phyloP scores from a whole-genome alignment of 2,797 vertebrate genomes.

The Acanthiza pusilla region DNA sequence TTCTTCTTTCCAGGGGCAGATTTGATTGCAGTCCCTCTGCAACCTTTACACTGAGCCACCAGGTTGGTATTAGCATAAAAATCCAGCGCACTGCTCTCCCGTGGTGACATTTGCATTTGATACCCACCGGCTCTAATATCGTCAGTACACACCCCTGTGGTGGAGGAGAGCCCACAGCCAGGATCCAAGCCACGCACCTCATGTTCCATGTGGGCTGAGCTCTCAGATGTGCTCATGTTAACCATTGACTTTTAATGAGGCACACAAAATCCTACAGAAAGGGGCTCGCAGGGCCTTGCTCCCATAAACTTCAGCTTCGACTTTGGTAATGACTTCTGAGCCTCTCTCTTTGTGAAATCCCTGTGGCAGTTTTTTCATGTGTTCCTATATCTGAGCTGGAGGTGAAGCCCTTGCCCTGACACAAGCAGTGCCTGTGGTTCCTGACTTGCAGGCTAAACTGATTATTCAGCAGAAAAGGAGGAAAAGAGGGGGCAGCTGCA shows the following conservation, averaged over 20 bases:
- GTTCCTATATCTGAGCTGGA: not conserved
- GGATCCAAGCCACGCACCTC: not conserved
- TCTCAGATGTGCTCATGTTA: not conserved
- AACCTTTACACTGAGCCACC: not conserved
- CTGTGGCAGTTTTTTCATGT: accelerated
- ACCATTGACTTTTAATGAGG: not conserved
- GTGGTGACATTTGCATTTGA: not conserved
- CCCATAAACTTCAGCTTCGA: accelerated
- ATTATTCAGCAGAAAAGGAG: not conserved
- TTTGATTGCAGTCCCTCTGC: not conserved
- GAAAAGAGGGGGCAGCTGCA: not conserved
- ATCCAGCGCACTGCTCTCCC: not conserved
- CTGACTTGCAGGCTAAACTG: not conserved
- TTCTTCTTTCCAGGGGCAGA: not conserved
- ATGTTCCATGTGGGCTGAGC: not conserved
- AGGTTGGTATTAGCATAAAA: not conserved
- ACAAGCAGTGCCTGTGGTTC: accelerated
- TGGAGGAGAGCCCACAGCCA: not conserved
- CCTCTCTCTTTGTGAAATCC: not conserved
- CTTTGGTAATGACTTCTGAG: not conserved
- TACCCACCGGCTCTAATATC: not conserved
- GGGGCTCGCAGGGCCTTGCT: not conserved
- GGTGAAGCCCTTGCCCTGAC: not conserved
- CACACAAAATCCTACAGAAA: not conserved
- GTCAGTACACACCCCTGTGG: not conserved